Evolutionary conservation across 2,797 vertebrate genomes (phyloP).

Genomic region (Amblyraja radiata): DNA sequence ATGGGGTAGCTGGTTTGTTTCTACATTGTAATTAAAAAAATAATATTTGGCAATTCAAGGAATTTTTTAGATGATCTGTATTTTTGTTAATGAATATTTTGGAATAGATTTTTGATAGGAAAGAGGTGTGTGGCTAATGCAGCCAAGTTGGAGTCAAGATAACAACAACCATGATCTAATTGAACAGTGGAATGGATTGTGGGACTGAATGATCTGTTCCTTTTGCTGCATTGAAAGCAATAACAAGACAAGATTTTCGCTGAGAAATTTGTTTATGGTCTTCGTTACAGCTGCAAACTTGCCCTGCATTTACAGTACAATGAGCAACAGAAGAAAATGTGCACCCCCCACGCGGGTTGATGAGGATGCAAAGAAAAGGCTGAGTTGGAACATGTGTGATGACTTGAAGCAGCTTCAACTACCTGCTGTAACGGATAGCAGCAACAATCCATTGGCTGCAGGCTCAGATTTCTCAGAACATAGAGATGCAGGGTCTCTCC

Average conservation of each 20-base stretch:
- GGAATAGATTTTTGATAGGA: too few relatives aligned
- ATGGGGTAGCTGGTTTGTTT: background rate
- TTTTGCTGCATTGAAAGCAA: background rate
- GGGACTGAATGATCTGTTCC: background rate
- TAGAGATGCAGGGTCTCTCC: slow-evolving; percentile 45
- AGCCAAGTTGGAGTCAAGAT: background rate
- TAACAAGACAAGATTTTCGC: background rate
- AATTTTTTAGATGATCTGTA: background rate
- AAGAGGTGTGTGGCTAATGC: too few relatives aligned
- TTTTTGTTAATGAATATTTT: background rate
- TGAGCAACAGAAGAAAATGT: slow-evolving; percentile 83
- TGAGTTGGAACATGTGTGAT: slow-evolving; percentile 92
- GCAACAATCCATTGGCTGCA: slow-evolving; percentile 41
- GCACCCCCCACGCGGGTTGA: slow-evolving; percentile 76
- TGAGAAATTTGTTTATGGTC: background rate
- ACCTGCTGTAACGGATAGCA: slow-evolving; percentile 45
- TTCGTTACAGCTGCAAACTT: slow-evolving; percentile 25
- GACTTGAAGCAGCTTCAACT: slow-evolving; percentile 62
- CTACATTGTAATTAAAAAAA: background rate
- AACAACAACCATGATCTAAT: too few relatives aligned
- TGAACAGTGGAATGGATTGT: background rate
- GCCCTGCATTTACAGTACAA: slow-evolving; percentile 52
- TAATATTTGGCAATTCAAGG: background rate
- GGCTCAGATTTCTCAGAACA: slow-evolving; percentile 50
- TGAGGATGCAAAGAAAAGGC: slow-evolving; percentile 71